A percentile compares a stretch with the other conserved stretches of the same genome.
Conservation (phyloP, 2,888 invertebrate genomes). For the Pilophorus perplexus region DNA sequence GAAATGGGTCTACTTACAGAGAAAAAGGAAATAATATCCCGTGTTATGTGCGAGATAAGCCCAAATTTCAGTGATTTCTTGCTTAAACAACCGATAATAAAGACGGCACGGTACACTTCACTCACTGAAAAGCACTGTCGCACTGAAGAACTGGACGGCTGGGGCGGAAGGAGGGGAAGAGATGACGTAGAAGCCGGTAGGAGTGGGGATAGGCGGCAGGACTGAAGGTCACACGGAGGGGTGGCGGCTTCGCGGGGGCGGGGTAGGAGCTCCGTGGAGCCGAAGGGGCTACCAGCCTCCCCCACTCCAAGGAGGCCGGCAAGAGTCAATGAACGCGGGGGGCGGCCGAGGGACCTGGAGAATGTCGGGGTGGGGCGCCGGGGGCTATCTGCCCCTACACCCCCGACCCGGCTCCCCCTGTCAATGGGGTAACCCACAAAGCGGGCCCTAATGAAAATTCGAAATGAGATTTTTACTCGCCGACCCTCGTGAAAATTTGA, state of each 20-base stretch:
- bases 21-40: slow-evolving; percentile 8
- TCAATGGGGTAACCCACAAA: slow-evolving; percentile 6
- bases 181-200: slow-evolving; percentile 18
- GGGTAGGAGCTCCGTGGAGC: not conserved
- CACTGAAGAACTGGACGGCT: slow-evolving; percentile 26
- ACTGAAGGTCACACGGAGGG: slow-evolving; percentile 26
- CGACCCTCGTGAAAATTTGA: no score
- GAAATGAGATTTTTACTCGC: no score
- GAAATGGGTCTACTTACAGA: slow-evolving; percentile 16
- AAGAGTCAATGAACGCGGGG: slow-evolving; percentile 34
- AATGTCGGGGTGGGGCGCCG: not conserved
- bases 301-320: slow-evolving; percentile 1
- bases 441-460: not conserved
- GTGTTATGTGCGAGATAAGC: not conserved
- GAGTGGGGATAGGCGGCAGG: not conserved
- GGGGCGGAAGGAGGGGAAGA: slow-evolving; percentile 32
- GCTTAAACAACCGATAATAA: slow-evolving; percentile 5
- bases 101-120: slow-evolving; percentile 11
- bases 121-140: slow-evolving; percentile 35
- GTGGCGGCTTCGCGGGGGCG: not conserved
- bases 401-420: not conserved
- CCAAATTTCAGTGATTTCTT: slow-evolving; percentile 5
- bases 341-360: not conserved
- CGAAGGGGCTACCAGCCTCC: not conserved
- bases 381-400: not conserved